A percentile compares a stretch with the other conserved stretches of the same genome.
Conservation (phyloP, 2,888 invertebrate species). For the Drosophila merina region DNA sequence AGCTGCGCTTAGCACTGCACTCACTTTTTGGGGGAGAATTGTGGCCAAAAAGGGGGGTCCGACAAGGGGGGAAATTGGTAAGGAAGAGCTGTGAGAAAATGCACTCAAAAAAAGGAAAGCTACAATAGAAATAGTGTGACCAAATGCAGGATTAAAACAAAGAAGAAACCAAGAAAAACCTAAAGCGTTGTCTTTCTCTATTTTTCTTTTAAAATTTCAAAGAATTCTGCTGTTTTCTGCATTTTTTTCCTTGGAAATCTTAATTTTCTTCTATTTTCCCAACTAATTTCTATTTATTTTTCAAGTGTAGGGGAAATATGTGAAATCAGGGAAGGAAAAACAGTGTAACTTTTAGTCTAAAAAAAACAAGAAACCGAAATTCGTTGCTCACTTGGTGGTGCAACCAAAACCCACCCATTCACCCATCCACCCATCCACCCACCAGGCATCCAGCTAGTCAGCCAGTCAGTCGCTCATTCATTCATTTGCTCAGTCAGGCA, state of each 20-base stretch:
- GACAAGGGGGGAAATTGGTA: neutral
- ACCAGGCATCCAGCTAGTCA: neutral
- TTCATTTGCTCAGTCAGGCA: slow-evolving; percentile 77
- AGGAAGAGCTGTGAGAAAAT: slow-evolving; percentile 3
- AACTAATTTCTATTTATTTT: neutral
- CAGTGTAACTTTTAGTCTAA: slow-evolving; percentile 1
- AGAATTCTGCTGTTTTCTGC: neutral
- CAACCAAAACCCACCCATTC: neutral
- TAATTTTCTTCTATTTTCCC: neutral
- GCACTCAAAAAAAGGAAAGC: neutral
- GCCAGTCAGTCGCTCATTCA: slow-evolving; percentile 58
- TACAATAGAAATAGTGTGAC: neutral
- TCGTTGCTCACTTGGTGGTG: slow-evolving; percentile 1
- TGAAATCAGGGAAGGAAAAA: neutral
- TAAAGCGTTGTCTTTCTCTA: neutral
- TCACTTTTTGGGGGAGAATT: slow-evolving; percentile 25
- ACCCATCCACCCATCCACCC: too few relatives aligned
- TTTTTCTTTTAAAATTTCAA: too few relatives aligned
- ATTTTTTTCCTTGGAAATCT: neutral
- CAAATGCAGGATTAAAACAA: neutral
- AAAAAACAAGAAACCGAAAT: neutral
- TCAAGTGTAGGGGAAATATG: neutral
- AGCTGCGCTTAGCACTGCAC: slow-evolving; percentile 46
- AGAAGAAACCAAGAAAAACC: neutral
- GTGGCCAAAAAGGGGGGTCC: neutral